Evolutionary conservation across 35 echinoderm and acorn worm genomes (phyloP).

Genomic region (Ophioderma brevispina): DNA sequence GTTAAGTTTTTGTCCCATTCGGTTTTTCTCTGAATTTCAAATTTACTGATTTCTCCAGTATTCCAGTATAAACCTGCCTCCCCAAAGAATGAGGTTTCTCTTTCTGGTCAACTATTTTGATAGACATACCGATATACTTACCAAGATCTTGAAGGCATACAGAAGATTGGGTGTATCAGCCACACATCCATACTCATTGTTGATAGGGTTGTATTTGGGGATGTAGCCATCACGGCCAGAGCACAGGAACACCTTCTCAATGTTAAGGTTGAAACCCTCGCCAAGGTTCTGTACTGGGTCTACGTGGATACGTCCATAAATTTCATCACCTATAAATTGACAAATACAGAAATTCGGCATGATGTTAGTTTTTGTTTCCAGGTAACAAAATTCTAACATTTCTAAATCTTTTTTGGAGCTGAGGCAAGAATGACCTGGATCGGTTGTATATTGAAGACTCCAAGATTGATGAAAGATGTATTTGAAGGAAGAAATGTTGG

Average conservation of each 20-base stretch:
- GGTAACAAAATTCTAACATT: neutral
- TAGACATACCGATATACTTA: slow-evolving; percentile 71
- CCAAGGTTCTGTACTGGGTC: slow-evolving; percentile 98
- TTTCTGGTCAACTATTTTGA: too few relatives aligned
- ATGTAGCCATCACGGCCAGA: slow-evolving; percentile 97
- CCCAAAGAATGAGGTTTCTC: too few relatives aligned
- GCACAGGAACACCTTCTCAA: slow-evolving; percentile 98
- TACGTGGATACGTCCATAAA: slow-evolving; percentile 93
- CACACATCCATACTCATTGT: slow-evolving; percentile 91
- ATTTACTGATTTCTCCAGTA: too few relatives aligned
- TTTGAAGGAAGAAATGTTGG: too few relatives aligned
- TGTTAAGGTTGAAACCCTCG: slow-evolving; percentile 78
- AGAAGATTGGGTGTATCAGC: slow-evolving; percentile 98
- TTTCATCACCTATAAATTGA: slow-evolving; percentile 80
- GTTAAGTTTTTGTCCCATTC: too few relatives aligned
- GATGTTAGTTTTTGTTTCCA: too few relatives aligned
- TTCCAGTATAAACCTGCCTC: too few relatives aligned
- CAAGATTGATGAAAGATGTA: too few relatives aligned
- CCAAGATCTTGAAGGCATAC: slow-evolving; percentile 97
- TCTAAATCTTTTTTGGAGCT: neutral
- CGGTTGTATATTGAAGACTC: too few relatives aligned
- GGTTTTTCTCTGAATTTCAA: too few relatives aligned
- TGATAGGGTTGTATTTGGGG: slow-evolving; percentile 93
- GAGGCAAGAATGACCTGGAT: neutral
- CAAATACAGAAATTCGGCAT: slow-evolving; percentile 4